Evolutionary conservation across 2,888 invertebrate genomes (phyloP), one percentile per base, ranked within the genome.

Genomic region (Caenorhabditis sp.): DNA sequence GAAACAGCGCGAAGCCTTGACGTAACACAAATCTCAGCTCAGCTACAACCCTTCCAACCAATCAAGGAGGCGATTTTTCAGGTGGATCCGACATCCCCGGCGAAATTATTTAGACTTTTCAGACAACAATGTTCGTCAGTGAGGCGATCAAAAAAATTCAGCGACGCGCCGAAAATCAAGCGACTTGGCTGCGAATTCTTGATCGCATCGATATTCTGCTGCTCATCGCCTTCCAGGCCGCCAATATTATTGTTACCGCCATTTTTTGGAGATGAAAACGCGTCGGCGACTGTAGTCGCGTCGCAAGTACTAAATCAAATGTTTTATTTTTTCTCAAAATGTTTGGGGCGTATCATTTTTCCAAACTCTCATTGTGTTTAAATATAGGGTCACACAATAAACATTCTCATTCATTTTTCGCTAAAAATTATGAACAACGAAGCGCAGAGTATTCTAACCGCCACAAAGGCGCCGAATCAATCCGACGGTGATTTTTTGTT

Each of bases 131-230:
- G 21, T 59, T 71, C 19, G 71, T 71, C 23, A 66, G 66, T 21
- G 63, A 55, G 55, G 57, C 63, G 26, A 62, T 71, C 21, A 53
- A 59, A 26, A 51, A 58, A 37, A 66, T 71, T 63, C 21, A 60
- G 43, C 54, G 53, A 43, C 51, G 60, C 57, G 53, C 50, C 6
- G 58, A 66, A 50, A 71, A 71, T 50, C 66, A 66, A 57, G 53
- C 66, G 26, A 49, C 62, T 27, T 74, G 73, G 73, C 64, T 69
- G 24, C 62, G 61, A 62, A 74, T 74, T n/a, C 31, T 74, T 12
- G 73, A 74, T 60, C 63, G 67, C 17, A 55, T 62, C 1, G 73
- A 74, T 60, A 31, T 74, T 17, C 36, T 74, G 49, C 62, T 63
- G 31, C 62, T 74, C 21, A 26, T 66, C 27, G 55, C 69, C n/a